Evolutionary conservation across 2,888 invertebrate species (phyloP).

Genomic region (Phoenoteleia sp.): DNA sequence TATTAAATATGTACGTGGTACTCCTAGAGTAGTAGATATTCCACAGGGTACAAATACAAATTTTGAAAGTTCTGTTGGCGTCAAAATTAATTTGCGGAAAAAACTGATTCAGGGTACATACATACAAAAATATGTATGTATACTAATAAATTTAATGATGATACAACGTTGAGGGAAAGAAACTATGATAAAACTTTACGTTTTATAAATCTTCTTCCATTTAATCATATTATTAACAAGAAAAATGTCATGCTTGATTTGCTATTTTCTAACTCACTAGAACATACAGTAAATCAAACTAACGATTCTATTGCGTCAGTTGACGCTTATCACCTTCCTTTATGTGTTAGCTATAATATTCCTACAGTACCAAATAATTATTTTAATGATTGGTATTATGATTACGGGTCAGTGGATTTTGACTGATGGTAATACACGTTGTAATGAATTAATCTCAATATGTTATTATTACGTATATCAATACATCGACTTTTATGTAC

Average conservation of each 20-base stretch:
- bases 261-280: background rate
- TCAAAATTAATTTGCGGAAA: no score
- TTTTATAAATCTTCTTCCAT: background rate
- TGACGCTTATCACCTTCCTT: background rate
- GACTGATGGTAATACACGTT: no score
- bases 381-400: background rate
- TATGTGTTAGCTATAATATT: background rate
- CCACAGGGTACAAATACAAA: constrained; percentile 2
- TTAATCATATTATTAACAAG: background rate
- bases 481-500: background rate
- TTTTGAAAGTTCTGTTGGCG: no score
- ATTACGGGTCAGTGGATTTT: background rate
- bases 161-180: background rate
- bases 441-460: background rate
- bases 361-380: no score
- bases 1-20: background rate
- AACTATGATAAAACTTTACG: background rate
- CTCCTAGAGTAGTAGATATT: background rate
- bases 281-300: background rate
- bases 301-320: background rate
- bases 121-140: no score
- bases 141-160: background rate
- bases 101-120: no score
- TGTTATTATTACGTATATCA: background rate
- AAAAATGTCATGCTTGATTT: background rate